Evolutionary conservation across 2,888 invertebrate genomes (phyloP).

Genomic region (Ectropis crepuscularia): DNA sequence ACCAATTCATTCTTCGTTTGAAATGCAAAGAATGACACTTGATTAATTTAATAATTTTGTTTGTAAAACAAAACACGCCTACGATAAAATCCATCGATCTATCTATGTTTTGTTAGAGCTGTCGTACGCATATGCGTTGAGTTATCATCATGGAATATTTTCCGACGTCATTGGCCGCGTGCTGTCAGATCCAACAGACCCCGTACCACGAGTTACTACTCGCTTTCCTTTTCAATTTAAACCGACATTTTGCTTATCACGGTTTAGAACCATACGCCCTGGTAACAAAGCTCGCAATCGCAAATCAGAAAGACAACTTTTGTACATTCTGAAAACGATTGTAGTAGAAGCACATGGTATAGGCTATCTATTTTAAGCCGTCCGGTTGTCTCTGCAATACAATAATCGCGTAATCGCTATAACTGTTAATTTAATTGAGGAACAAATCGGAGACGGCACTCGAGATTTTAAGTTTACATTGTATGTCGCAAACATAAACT

Average conservation of each 20-base stretch:
- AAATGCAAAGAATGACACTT: neutral
- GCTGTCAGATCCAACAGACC: conserved; percentile 32
- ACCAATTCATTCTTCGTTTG: too few species aligned
- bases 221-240: too few species aligned
- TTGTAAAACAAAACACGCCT: conserved; percentile 10
- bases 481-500: conserved; percentile 24
- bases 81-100: conserved; percentile 1
- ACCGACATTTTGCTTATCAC: too few species aligned
- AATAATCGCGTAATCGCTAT: conserved; percentile 31
- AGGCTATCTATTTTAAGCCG: conserved; percentile 33
- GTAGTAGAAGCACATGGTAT: too few species aligned
- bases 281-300: too few species aligned
- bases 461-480: conserved; percentile 23
- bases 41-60: conserved; percentile 3
- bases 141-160: conserved; percentile 52
- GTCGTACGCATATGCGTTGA: neutral
- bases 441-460: conserved; percentile 21
- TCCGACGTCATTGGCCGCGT: conserved; percentile 33
- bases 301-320: too few species aligned
- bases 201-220: too few species aligned
- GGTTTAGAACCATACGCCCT: too few species aligned
- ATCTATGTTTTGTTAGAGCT: conserved; percentile 29
- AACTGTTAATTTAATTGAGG: conserved; percentile 29
- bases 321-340: too few species aligned
- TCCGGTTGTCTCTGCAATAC: conserved; percentile 27